Percentiles rank a stretch among this genome's conserved stretches.
phyloP scores from a whole-genome alignment of 2,113 vertebrate species.

The Oceanodroma tethys region DNA sequence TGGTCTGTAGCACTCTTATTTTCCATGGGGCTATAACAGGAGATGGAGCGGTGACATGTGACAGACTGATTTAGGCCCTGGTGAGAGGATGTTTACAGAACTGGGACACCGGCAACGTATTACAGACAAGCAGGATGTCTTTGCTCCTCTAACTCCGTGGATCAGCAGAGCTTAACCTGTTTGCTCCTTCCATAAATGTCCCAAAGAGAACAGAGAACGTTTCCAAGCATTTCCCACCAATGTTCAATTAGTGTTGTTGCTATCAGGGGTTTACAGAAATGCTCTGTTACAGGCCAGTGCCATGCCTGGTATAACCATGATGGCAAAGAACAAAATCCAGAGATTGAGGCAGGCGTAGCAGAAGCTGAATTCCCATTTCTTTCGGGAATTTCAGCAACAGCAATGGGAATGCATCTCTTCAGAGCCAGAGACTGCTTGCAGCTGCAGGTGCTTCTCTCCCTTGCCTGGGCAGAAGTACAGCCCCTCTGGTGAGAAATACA shows the following conservation, averaged over 20 bases:
- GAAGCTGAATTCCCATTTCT: background rate
- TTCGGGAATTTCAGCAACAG: background rate
- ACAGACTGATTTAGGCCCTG: constrained; percentile 18
- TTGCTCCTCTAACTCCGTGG: constrained; percentile 7
- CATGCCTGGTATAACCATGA: background rate
- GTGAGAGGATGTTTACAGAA: constrained; percentile 38
- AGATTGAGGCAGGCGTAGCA: background rate
- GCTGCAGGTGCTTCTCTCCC: background rate
- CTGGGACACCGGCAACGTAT: background rate
- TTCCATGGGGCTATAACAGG: background rate
- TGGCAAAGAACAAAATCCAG: background rate
- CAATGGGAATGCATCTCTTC: background rate
- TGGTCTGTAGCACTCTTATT: background rate
- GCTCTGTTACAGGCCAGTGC: background rate
- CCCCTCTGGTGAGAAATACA: background rate
- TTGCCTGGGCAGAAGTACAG: background rate
- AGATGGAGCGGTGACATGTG: background rate
- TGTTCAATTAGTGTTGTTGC: background rate
- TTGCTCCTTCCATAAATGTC: background rate
- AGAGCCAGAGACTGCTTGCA: background rate
- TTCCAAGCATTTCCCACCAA: background rate
- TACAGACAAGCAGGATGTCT: constrained; percentile 12
- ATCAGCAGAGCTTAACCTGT: constrained; percentile 55
- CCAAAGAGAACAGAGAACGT: background rate
- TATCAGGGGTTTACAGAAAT: background rate